phyloP scores from a whole-genome alignment of 2,797 vertebrate species.

The Spatula clypeata region DNA sequence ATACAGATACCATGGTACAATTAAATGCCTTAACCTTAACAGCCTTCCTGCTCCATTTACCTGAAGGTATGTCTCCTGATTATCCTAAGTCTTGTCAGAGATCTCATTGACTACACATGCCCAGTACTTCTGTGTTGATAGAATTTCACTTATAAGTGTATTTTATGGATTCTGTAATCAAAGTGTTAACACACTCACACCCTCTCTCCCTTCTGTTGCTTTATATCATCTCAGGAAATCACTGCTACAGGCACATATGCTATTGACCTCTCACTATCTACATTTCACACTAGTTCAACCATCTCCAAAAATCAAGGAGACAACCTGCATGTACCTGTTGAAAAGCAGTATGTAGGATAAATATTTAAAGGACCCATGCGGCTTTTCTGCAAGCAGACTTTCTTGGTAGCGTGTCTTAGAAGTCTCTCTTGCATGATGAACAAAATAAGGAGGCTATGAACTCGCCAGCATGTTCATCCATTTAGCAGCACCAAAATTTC shows the following conservation, averaged over 20 bases:
- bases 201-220: neutral
- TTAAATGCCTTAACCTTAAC: neutral
- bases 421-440: neutral
- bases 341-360: neutral
- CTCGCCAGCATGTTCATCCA: neutral
- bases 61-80: neutral
- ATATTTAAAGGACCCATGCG: neutral
- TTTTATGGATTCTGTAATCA: neutral
- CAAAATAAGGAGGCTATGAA: neutral
- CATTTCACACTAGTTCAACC: neutral
- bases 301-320: neutral
- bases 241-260: neutral
- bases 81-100: neutral
- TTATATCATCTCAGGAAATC: neutral
- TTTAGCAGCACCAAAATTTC: neutral
- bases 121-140: neutral
- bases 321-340: neutral
- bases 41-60: neutral
- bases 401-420: neutral
- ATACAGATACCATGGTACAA: neutral
- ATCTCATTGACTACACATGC: neutral
- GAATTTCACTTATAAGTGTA: neutral
- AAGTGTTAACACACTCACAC: neutral
- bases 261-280: neutral
- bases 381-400: neutral